Base-by-base conservation (phyloP, 2,797 vertebrate genomes). In the Dryobates pubescens region DNA sequence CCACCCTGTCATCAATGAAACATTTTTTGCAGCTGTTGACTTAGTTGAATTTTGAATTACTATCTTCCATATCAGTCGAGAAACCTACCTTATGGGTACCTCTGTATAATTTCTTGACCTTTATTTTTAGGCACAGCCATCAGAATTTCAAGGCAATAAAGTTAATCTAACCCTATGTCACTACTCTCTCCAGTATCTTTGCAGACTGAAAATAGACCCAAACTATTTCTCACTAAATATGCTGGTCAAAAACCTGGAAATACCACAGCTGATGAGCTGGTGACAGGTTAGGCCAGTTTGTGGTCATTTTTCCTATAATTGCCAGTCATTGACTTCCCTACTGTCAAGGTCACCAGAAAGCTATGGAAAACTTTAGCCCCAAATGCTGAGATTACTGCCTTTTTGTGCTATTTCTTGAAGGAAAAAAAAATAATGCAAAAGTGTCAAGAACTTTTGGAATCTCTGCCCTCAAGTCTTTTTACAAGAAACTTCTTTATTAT, bases 381-480 rank as follows among this genome's bases (percentile, higher is more conserved):
- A 62, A 89, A 78, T 30, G 10, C 61, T 90, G 23, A 38, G 45
- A 36, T 78, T 79, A 68, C 69, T 95, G 88, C 27, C 59, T 89
- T 88, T 78, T 89, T 80, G 57, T 75, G 76, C 41, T 91, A 45
- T 90, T 68, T 94, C 64, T 92, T 83, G 82, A 71, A 56, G 76
- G 86, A 89, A 92, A 91, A 71, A 71, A 88, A 86, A 38, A 5
- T 13, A 38, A 74, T 41, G 5, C 61, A 43, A 93, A 92, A 90
- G 79, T 20, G 6, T 80, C 79, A 92, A 92, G 91, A 84, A 67
- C 72, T 93, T 47, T 15, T 70, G 87, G 75, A 91, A 54, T 51
- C 65, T 94, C 88, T 96, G 76, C 86, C 92, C 88, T 96, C 67
- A 79, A 93, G 80, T 71, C 61, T 89, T 81, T 95, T 97, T 93